phyloP scores from a whole-genome alignment of 2,797 vertebrate genomes.

The Paramormyrops hopkinsi region DNA sequence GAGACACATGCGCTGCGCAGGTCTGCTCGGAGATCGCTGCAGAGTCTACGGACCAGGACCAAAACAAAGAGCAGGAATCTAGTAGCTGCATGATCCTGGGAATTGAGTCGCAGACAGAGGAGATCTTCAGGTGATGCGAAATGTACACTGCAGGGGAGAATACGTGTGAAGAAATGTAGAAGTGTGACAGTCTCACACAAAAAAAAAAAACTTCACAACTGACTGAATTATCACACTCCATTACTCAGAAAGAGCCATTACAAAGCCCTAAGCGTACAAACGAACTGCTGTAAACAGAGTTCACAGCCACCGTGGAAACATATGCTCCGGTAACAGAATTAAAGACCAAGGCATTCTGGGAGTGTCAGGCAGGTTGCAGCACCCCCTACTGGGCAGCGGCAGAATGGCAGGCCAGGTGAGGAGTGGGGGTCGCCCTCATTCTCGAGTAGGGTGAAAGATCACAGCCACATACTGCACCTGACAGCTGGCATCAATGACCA shows the following conservation, averaged over 20 bases:
- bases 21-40: background rate
- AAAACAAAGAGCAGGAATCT: background rate
- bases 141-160: background rate
- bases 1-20: background rate
- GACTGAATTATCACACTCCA: background rate
- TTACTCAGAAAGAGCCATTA: background rate
- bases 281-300: background rate
- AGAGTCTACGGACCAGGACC: too few species aligned
- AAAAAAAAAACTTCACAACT: background rate
- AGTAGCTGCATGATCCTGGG: background rate
- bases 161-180: background rate
- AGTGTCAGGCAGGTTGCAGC: conserved; percentile 17
- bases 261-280: background rate
- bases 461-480: background rate
- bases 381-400: background rate
- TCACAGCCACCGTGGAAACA: background rate
- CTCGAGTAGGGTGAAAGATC: background rate
- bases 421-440: background rate
- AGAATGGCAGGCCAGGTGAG: background rate
- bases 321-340: conserved; percentile 9
- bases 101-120: background rate
- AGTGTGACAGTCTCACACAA: background rate
- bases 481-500: conserved; percentile 22
- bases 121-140: background rate
- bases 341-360: conserved; percentile 24